Percentiles rank a stretch among this genome's conserved stretches.
Evolutionary conservation across 2,888 invertebrate species (phyloP).

Genomic region (Halictus quadricinctus): DNA sequence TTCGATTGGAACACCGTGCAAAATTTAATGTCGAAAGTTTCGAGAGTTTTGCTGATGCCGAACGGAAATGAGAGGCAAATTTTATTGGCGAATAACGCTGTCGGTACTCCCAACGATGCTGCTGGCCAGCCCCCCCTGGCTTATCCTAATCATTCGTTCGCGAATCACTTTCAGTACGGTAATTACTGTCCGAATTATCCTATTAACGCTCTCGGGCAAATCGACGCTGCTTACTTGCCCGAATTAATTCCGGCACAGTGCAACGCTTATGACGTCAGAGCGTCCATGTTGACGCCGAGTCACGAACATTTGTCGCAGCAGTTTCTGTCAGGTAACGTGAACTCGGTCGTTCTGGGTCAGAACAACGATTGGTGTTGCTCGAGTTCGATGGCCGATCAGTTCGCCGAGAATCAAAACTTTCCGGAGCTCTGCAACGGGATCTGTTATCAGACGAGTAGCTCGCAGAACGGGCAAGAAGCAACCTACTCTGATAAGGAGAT

Average conservation of each 20-base stretch:
- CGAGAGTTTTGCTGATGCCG: background rate
- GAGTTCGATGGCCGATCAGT: background rate
- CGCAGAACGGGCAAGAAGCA: background rate
- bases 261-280: background rate
- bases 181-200: conserved; percentile 13
- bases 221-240: background rate
- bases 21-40: background rate
- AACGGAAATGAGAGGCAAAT: background rate
- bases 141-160: background rate
- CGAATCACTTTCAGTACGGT: background rate
- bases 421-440: background rate
- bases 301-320: background rate
- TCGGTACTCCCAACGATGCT: background rate
- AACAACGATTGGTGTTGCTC: background rate
- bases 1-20: background rate
- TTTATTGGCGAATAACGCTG: background rate
- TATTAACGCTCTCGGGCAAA: background rate
- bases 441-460: background rate
- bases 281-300: background rate
- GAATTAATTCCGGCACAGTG: background rate
- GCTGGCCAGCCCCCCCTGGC: background rate
- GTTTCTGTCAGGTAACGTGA: background rate
- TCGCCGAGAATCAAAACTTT: background rate
- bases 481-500: background rate
- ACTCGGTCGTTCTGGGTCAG: background rate